These are phyloP conservation scores for Hexactinellida sp. DNA, from an alignment of 37 sponge, comb jelly and placozoan genomes.

Conservation along the genomic window DNA sequence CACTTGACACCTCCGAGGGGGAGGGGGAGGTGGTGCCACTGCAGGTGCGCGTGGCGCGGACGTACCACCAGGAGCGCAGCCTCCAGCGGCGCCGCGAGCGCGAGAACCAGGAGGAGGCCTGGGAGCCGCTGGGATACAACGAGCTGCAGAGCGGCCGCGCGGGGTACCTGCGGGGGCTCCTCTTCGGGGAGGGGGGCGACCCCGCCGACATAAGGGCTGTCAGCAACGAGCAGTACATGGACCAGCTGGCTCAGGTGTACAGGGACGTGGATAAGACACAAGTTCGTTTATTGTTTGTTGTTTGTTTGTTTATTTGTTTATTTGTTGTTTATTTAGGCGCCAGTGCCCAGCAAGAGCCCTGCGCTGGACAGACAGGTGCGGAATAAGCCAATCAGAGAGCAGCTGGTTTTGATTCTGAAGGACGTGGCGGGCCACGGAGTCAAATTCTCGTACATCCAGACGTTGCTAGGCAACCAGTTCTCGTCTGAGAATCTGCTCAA, in stretches of 20 bases:
- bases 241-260: background rate
- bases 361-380: background rate
- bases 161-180: background rate
- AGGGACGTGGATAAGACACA: background rate
- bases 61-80: background rate
- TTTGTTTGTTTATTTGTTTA: background rate
- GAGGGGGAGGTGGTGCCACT: background rate
- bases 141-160: background rate
- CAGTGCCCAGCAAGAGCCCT: background rate
- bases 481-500: background rate
- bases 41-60: background rate
- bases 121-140: background rate
- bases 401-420: background rate
- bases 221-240: constrained; percentile 2
- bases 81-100: background rate
- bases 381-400: constrained; percentile 6
- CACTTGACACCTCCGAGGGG: background rate
- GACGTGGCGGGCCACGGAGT: background rate
- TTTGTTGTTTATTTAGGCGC: background rate
- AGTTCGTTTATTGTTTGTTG: no score
- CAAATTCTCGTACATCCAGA: background rate
- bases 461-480: constrained; percentile 9
- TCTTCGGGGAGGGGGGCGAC: background rate
- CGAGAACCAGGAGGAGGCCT: background rate
- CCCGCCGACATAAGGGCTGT: background rate